Conservation (phyloP, 2,888 invertebrate genomes). For the Dorcus hopei region DNA sequence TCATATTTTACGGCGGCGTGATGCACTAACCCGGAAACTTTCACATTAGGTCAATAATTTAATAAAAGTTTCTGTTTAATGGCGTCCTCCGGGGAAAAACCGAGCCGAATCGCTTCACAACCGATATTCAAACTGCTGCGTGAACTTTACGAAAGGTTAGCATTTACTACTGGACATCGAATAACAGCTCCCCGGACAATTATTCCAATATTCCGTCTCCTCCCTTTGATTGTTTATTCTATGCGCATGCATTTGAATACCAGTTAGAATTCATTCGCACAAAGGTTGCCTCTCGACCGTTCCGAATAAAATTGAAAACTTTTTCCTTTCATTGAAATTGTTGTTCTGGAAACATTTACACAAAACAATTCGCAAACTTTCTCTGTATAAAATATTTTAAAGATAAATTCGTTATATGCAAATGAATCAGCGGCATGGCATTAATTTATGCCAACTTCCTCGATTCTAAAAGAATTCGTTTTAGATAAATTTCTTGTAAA, state of each 20-base stretch:
- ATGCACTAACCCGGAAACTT: slow-evolving; percentile 20
- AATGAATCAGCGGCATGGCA: too few species aligned
- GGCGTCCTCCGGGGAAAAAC: slow-evolving; percentile 21
- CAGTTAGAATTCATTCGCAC: too few species aligned
- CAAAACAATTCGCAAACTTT: background rate
- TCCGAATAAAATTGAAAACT: background rate
- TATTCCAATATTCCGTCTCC: slow-evolving; percentile 16
- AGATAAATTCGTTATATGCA: too few species aligned
- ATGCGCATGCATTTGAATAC: background rate
- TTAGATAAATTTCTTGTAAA: background rate
- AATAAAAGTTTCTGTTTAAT: slow-evolving; percentile 28
- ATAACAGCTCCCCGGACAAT: slow-evolving; percentile 28
- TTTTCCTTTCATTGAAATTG: background rate
- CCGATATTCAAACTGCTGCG: slow-evolving; percentile 23
- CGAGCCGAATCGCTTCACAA: slow-evolving; percentile 25
- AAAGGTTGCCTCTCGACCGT: background rate
- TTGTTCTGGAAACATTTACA: background rate
- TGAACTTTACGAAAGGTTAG: slow-evolving; percentile 30
- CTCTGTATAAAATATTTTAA: too few species aligned
- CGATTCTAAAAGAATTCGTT: background rate
- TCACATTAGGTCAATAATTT: slow-evolving; percentile 26
- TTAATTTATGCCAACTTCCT: too few species aligned
- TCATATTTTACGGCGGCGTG: background rate
- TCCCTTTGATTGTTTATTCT: slow-evolving; percentile 3
- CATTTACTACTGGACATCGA: slow-evolving; percentile 28